Conservation (phyloP, 2,113 vertebrate genomes). For the Salvelinus fontinalis region DNA sequence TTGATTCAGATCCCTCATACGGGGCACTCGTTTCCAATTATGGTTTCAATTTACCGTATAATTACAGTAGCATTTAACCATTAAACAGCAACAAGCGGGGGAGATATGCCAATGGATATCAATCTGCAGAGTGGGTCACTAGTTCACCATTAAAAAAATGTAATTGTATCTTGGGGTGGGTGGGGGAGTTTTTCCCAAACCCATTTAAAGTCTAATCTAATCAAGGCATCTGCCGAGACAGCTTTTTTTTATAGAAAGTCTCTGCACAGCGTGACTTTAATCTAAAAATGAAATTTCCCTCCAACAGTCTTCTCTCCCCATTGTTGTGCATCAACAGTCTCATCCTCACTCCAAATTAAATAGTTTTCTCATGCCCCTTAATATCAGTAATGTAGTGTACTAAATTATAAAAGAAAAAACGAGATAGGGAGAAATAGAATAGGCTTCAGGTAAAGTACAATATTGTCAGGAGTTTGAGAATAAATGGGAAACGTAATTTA, state of each 20-base stretch:
- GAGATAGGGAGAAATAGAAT: slow-evolving; percentile 4
- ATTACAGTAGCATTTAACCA: slow-evolving; percentile 67
- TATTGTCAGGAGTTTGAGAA: slow-evolving; percentile 28
- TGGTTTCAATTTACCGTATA: slow-evolving; percentile 65
- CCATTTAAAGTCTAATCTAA: slow-evolving; percentile 75
- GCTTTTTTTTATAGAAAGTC: slow-evolving; percentile 63
- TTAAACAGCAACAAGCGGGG: slow-evolving; percentile 50
- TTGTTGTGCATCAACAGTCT: slow-evolving; percentile 60
- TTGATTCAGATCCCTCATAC: slow-evolving; percentile 34
- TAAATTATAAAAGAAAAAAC: slow-evolving; percentile 49
- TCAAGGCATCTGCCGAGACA: slow-evolving; percentile 66
- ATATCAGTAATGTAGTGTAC: slow-evolving; percentile 61
- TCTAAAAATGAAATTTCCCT: slow-evolving; percentile 70
- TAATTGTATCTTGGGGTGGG: slow-evolving; percentile 63
- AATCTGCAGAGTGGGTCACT: slow-evolving; percentile 57
- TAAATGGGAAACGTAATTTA: background rate
- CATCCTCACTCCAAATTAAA: slow-evolving; percentile 62
- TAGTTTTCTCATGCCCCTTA: slow-evolving; percentile 59
- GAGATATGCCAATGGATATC: slow-evolving; percentile 58
- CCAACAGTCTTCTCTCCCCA: slow-evolving; percentile 58
- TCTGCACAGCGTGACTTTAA: slow-evolving; percentile 65
- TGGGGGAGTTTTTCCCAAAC: slow-evolving; percentile 55
- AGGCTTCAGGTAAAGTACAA: slow-evolving; percentile 22
- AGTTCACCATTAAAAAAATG: slow-evolving; percentile 56
- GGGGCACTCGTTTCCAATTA: slow-evolving; percentile 53